A percentile compares a stretch with the other conserved stretches of the same genome.
phyloP scores from a whole-genome alignment of 2,888 invertebrate genomes.

The Meteorus colon region DNA sequence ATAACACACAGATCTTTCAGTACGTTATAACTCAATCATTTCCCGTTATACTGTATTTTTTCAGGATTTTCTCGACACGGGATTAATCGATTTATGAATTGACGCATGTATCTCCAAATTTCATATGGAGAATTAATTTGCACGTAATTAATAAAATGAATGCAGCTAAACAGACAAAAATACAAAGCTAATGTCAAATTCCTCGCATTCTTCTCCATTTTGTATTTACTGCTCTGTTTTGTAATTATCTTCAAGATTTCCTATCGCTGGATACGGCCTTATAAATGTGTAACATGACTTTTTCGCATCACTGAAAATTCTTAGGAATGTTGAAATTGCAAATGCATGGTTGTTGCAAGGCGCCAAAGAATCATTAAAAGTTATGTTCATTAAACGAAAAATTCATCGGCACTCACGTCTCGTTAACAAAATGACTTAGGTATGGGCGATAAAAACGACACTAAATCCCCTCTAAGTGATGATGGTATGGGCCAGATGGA shows the following conservation, averaged over 20 bases:
- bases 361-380: constrained; percentile 13
- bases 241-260: not conserved
- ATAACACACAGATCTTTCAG: not conserved
- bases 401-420: constrained; percentile 17
- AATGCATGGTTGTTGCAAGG: not conserved
- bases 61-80: too few relatives aligned
- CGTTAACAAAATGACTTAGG: constrained; percentile 25
- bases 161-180: too few relatives aligned
- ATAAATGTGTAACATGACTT: not conserved
- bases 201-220: not conserved
- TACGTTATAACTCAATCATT: not conserved
- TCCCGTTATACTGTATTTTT: too few relatives aligned
- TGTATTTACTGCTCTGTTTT: not conserved
- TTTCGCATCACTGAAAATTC: not conserved
- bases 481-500: not conserved
- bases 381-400: constrained; percentile 13
- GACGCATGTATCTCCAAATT: too few relatives aligned
- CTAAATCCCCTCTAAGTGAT: constrained; percentile 9
- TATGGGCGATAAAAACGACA: constrained; percentile 21
- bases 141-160: too few relatives aligned
- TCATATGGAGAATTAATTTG: too few relatives aligned
- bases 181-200: too few relatives aligned
- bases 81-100: too few relatives aligned
- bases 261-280: not conserved
- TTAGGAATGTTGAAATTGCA: constrained; percentile 2